Conservation (phyloP, 1,140 invertebrate species). For the Choristoneura fumiferana region DNA sequence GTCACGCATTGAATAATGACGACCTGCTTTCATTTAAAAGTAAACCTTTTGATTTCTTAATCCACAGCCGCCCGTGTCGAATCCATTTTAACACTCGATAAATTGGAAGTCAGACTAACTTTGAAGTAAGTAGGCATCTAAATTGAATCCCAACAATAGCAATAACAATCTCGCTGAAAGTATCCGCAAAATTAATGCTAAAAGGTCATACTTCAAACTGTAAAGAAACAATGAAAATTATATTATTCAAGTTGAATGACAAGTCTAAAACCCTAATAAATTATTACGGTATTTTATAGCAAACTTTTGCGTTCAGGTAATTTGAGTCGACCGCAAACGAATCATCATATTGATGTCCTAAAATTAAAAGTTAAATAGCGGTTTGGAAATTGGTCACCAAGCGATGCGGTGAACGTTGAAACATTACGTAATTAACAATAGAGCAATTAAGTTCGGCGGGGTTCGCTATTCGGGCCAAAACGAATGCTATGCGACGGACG, state of each 20-base stretch:
- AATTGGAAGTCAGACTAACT: neutral
- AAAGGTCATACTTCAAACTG: neutral
- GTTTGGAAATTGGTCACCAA: constrained; percentile 58
- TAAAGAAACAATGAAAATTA: neutral
- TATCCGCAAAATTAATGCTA: neutral
- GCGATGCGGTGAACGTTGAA: constrained; percentile 63
- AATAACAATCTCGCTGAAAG: neutral
- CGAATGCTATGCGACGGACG: constrained; percentile 59
- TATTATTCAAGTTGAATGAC: neutral
- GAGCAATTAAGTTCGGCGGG: constrained; percentile 71
- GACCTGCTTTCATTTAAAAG: constrained; percentile 53
- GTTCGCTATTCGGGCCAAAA: constrained; percentile 56
- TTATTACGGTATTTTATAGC: neutral
- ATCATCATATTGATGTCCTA: constrained; percentile 21
- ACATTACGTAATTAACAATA: constrained; percentile 76
- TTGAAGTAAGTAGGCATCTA: neutral
- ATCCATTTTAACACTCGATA: constrained; percentile 42
- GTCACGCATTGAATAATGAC: constrained; percentile 58
- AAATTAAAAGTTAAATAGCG: constrained; percentile 57
- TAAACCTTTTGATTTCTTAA: constrained; percentile 66
- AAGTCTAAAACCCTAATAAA: neutral
- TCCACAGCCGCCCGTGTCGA: constrained; percentile 46
- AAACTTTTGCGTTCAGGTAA: neutral
- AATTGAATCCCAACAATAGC: constrained; percentile 1
- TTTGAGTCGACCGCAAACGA: constrained; percentile 8